A percentile compares a stretch with the other conserved stretches of the same genome.
Evolutionary conservation across 2,113 vertebrate species (phyloP).

Genomic region (Malurus elegans): DNA sequence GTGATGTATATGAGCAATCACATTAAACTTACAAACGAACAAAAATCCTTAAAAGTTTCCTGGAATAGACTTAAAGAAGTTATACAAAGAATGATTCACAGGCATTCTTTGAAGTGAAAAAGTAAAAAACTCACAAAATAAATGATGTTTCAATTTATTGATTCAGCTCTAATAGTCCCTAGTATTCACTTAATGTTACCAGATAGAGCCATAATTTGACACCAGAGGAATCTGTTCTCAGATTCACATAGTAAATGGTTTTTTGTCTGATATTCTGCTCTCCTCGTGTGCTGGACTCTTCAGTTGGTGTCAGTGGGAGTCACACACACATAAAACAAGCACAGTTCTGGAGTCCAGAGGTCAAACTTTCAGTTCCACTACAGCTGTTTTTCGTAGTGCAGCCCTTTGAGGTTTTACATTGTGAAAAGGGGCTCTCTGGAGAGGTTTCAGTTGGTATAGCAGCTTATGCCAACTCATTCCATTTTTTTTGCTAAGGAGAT

Average conservation of each 20-base stretch:
- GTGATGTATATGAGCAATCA: background rate
- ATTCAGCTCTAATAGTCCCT: slow-evolving; percentile 30
- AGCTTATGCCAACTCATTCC: slow-evolving; percentile 32
- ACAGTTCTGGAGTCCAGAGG: slow-evolving; percentile 13
- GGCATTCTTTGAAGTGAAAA: slow-evolving; percentile 47
- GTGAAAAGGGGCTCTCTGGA: slow-evolving; percentile 20
- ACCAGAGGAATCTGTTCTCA: slow-evolving; percentile 15
- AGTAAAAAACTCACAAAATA: slow-evolving; percentile 23
- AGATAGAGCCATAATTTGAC: slow-evolving; percentile 45
- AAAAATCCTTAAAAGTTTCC: slow-evolving; percentile 23
- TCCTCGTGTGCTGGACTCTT: slow-evolving; percentile 38
- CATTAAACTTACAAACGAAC: slow-evolving; percentile 4
- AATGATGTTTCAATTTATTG: slow-evolving; percentile 46
- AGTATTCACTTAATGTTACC: slow-evolving; percentile 40
- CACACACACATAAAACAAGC: slow-evolving; percentile 25
- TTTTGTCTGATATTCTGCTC: slow-evolving; percentile 41
- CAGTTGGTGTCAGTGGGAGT: slow-evolving; percentile 54
- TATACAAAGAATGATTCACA: background rate
- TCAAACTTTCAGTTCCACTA: slow-evolving; percentile 35
- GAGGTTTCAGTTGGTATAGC: slow-evolving; percentile 10
- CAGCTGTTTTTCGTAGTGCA: slow-evolving; percentile 35
- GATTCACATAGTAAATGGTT: slow-evolving; percentile 14
- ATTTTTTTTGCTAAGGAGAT: slow-evolving; percentile 16
- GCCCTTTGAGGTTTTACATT: slow-evolving; percentile 42
- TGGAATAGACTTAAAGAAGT: slow-evolving; percentile 20